Evolutionary conservation across 2,113 vertebrate species (phyloP).

Genomic region (Paratilapia polleni): DNA sequence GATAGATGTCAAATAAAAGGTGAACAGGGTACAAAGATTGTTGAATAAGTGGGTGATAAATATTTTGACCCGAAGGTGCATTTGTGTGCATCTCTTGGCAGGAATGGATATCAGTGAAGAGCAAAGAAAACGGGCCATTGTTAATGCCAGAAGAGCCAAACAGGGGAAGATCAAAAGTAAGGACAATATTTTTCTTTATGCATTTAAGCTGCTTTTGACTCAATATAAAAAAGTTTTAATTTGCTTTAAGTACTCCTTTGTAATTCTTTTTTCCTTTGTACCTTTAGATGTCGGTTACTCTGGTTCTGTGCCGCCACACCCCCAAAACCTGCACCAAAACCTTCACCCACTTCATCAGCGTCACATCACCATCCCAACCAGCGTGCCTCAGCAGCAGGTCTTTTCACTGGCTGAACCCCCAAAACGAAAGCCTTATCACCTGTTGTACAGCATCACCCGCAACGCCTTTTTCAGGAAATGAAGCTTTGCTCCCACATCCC

Average conservation of each 20-base stretch:
- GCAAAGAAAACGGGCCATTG: conserved; percentile 93
- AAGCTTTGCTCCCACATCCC: conserved; percentile 23
- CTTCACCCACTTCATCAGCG: conserved; percentile 94
- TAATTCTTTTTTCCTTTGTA: background rate
- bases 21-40: background rate
- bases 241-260: background rate
- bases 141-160: conserved; percentile 90
- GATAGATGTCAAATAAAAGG: conserved; percentile 22
- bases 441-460: conserved; percentile 91
- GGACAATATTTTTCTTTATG: conserved; percentile 11
- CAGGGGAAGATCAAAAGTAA: conserved; percentile 93
- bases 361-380: conserved; percentile 94
- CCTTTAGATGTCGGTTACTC: conserved; percentile 84
- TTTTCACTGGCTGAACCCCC: conserved; percentile 93
- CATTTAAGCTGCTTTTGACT: background rate
- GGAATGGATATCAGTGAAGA: conserved; percentile 95
- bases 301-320: conserved; percentile 81
- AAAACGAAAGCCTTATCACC: conserved; percentile 89
- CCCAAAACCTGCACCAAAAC: conserved; percentile 89
- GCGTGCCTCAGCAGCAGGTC: conserved; percentile 94
- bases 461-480: conserved; percentile 91
- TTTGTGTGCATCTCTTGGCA: conserved; percentile 62
- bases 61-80: conserved; percentile 45
- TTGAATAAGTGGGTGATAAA: conserved; percentile 10
- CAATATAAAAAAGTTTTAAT: background rate